Conservation (phyloP, 2,797 vertebrate genomes). For the Simalia tracyae region DNA sequence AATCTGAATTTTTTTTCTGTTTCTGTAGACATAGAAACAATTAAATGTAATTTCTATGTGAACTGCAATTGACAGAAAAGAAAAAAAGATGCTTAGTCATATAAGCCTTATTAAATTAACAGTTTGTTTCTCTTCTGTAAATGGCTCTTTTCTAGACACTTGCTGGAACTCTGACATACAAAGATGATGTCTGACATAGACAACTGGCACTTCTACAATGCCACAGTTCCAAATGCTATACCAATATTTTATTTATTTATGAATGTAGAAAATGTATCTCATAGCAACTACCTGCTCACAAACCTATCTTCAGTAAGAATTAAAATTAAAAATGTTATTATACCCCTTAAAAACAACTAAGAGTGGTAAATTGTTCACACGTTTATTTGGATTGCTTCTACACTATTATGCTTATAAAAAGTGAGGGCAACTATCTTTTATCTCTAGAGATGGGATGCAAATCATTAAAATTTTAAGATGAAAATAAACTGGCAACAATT, state of each 20-base stretch:
- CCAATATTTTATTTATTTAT: neutral
- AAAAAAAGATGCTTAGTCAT: neutral
- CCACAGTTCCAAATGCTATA: neutral
- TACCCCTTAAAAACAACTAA: neutral
- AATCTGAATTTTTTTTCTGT: conserved; percentile 16
- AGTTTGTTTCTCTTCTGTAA: neutral
- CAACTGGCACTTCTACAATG: neutral
- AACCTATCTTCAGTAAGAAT: neutral
- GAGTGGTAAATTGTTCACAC: neutral
- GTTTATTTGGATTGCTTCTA: neutral
- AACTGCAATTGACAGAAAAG: neutral
- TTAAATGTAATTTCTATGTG: neutral
- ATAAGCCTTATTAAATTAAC: neutral
- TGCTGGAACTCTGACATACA: neutral
- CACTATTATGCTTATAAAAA: neutral
- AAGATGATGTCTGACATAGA: neutral
- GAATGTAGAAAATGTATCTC: neutral
- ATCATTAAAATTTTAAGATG: neutral
- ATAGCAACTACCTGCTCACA: neutral
- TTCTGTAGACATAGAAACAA: neutral
- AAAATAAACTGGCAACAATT: neutral
- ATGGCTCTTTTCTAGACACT: neutral
- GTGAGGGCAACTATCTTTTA: neutral
- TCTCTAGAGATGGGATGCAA: neutral
- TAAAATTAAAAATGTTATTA: neutral